These are phyloP conservation scores for Drosophila sproati DNA, from an alignment of 1,140 invertebrate genomes.

Conservation along the genomic window DNA sequence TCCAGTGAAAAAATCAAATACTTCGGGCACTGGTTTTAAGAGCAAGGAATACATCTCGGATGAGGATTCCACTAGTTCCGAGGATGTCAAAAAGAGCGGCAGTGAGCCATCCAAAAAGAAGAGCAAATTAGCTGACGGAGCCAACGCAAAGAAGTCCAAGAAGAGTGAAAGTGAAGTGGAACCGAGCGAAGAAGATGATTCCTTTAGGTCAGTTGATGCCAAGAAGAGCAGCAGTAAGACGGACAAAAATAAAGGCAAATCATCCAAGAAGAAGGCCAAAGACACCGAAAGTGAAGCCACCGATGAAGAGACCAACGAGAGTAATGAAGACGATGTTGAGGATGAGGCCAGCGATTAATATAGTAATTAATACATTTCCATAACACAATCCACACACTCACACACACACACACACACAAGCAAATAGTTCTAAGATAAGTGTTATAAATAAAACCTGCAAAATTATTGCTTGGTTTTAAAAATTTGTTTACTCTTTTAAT, in stretches of 20 bases:
- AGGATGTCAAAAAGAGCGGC: conserved; percentile 69
- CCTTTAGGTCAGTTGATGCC: conserved; percentile 72
- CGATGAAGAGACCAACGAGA: conserved; percentile 48
- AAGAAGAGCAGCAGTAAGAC: conserved; percentile 70
- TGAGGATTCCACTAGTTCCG: conserved; percentile 86
- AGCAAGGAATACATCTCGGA: conserved; percentile 96
- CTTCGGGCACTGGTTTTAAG: conserved; percentile 89
- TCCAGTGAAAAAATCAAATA: conserved; percentile 85
- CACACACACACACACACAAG: neutral
- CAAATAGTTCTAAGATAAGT: conserved; percentile 36
- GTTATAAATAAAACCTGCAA: conserved; percentile 14
- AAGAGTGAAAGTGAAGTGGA: conserved; percentile 63
- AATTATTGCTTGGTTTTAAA: neutral
- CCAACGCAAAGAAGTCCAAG: conserved; percentile 52
- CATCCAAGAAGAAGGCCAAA: conserved; percentile 43
- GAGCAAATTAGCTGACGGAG: conserved; percentile 40
- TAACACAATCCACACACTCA: conserved; percentile 11
- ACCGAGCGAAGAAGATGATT: conserved; percentile 86
- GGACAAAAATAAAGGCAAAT: conserved; percentile 60
- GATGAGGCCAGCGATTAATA: conserved; percentile 75
- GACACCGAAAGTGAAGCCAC: conserved; percentile 68
- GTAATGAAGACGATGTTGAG: conserved; percentile 46
- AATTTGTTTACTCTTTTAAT: conserved; percentile 29
- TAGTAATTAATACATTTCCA: conserved; percentile 46
- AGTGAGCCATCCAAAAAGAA: conserved; percentile 66